Evolutionary conservation across 2,888 invertebrate genomes (phyloP).

Genomic region (Amblyjoppa proteus): DNA sequence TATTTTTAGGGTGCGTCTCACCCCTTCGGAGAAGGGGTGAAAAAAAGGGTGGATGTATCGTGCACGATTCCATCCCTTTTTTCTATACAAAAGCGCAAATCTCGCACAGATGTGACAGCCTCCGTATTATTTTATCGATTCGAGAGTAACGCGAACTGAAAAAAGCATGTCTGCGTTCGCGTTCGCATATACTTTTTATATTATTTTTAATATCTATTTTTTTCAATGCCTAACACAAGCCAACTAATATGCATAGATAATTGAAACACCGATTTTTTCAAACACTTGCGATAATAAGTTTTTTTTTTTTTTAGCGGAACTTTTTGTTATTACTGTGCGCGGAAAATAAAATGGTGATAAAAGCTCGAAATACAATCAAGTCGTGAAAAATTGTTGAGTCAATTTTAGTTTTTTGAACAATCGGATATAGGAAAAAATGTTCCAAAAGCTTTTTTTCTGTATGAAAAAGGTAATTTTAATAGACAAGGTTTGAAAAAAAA

Average conservation of each 20-base stretch:
- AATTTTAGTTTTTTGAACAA: too few species aligned
- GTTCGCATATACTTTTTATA: neutral
- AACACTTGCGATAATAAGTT: too few species aligned
- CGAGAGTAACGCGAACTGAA: slow-evolving; percentile 2
- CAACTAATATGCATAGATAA: too few species aligned
- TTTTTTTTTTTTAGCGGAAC: too few species aligned
- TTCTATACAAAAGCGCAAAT: slow-evolving; percentile 34
- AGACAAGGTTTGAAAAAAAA: neutral
- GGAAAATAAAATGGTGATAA: too few species aligned
- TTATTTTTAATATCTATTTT: neutral
- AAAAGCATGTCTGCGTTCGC: neutral
- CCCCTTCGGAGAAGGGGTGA: slow-evolving; percentile 37
- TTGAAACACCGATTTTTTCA: too few species aligned
- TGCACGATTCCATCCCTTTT: slow-evolving; percentile 9
- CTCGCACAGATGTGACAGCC: slow-evolving; percentile 8
- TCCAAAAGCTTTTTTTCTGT: too few species aligned
- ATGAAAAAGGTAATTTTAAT: neutral
- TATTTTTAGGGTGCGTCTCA: slow-evolving; percentile 27
- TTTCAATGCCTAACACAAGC: too few species aligned
- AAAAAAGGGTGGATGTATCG: slow-evolving; percentile 18
- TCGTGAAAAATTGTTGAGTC: too few species aligned
- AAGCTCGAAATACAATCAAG: too few species aligned
- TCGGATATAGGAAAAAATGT: too few species aligned
- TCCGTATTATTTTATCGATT: slow-evolving; percentile 27
- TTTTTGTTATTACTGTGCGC: too few species aligned